Conservation (phyloP, 2,888 invertebrate species). For the Sinohyriopsis cumingii region DNA sequence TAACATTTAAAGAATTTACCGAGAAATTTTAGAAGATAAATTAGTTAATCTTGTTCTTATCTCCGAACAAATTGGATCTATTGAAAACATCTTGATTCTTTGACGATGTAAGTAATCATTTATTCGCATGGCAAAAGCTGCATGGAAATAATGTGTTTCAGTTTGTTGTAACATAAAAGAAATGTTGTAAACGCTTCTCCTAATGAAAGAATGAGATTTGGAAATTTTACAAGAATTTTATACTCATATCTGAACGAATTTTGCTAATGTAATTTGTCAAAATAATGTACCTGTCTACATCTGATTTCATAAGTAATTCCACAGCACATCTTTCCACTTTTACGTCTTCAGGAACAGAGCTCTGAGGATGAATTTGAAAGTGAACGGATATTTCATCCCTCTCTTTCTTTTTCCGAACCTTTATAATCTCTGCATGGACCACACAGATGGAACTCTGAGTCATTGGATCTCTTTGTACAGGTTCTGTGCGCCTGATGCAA, state of each 20-base stretch:
- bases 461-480: background rate
- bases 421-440: slow-evolving; percentile 16
- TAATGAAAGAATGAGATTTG: too few species aligned
- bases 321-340: slow-evolving; percentile 4
- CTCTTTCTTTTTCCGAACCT: slow-evolving; percentile 7
- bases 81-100: too few species aligned
- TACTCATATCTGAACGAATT: background rate
- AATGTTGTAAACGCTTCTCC: too few species aligned
- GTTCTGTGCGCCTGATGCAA: slow-evolving; percentile 9
- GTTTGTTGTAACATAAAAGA: background rate
- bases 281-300: slow-evolving; percentile 12
- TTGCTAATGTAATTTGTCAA: too few species aligned
- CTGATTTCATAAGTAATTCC: slow-evolving; percentile 10
- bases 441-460: slow-evolving; percentile 13
- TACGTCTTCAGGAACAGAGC: slow-evolving; percentile 1
- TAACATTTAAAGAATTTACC: too few species aligned
- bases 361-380: slow-evolving; percentile 1
- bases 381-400: slow-evolving; percentile 1
- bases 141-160: too few species aligned
- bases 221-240: too few species aligned
- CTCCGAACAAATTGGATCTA: too few species aligned
- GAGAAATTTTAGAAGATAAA: too few species aligned
- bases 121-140: too few species aligned
- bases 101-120: too few species aligned
- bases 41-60: too few species aligned